Conservation (phyloP, 2,113 vertebrate genomes). For the Anser cygnoides region DNA sequence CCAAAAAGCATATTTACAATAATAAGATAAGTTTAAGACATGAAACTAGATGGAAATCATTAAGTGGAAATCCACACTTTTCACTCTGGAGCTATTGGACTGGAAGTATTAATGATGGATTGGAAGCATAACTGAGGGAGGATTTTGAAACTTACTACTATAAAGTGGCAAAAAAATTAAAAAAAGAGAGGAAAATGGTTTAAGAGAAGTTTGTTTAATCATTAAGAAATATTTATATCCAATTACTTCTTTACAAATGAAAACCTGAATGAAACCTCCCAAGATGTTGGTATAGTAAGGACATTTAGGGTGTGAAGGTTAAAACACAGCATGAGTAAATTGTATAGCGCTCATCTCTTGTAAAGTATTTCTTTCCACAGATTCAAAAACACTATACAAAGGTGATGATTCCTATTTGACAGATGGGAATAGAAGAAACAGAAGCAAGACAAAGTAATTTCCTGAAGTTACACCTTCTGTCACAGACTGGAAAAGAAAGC, state of each 20-base stretch:
- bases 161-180: neutral
- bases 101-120: neutral
- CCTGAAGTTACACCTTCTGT: neutral
- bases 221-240: neutral
- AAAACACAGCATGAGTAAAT: neutral
- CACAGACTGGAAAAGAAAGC: neutral
- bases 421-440: neutral
- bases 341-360: too few relatives aligned
- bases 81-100: neutral
- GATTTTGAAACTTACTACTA: neutral
- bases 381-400: neutral
- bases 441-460: neutral
- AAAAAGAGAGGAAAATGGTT: neutral
- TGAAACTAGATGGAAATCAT: neutral
- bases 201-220: neutral
- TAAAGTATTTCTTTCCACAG: neutral
- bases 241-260: neutral
- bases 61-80: neutral
- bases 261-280: neutral
- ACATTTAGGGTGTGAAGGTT: neutral
- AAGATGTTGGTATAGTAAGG: neutral
- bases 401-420: neutral
- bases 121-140: neutral
- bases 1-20: neutral
- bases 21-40: neutral